These are phyloP conservation scores for Meliscaeva auricollis DNA, from an alignment of 2,888 invertebrate genomes.

Conservation along the genomic window DNA sequence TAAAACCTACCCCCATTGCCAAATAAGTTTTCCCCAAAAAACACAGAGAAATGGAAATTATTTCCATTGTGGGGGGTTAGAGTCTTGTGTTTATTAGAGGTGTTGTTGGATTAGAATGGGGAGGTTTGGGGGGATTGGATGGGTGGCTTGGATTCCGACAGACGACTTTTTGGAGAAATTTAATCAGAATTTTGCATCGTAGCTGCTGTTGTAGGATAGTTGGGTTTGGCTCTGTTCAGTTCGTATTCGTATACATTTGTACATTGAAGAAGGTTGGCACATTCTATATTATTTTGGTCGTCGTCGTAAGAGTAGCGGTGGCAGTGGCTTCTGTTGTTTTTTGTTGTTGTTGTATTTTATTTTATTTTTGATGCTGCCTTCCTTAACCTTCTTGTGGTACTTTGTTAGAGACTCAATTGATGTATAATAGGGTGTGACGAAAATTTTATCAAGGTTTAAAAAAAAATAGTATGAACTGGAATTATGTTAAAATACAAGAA, in stretches of 20 bases:
- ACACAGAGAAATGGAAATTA: conserved; percentile 61
- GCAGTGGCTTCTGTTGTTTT: conserved; percentile 44
- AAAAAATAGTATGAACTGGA: not conserved
- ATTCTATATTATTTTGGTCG: conserved; percentile 40
- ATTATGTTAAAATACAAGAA: too few species aligned
- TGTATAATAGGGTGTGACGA: conserved; percentile 28
- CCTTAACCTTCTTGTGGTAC: conserved; percentile 42
- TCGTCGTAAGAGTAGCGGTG: conserved; percentile 6
- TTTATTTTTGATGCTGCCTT: conserved; percentile 42
- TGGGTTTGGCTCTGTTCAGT: conserved; percentile 12
- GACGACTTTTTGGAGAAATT: conserved; percentile 67
- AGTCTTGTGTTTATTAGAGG: conserved; percentile 59
- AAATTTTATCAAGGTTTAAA: not conserved
- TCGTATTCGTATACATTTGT: conserved; percentile 7
- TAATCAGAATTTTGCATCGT: conserved; percentile 65
- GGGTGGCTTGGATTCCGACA: conserved; percentile 38
- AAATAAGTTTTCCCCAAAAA: conserved; percentile 29
- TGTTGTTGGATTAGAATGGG: conserved; percentile 16
- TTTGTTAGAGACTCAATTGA: not conserved
- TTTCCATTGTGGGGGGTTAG: conserved; percentile 42
- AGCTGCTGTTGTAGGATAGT: conserved; percentile 25
- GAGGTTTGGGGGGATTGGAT: conserved; percentile 9
- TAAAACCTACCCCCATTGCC: conserved; percentile 1
- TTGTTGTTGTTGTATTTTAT: conserved; percentile 28
- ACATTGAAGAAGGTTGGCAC: conserved; percentile 52